Conservation (phyloP, 35 echinoderm and acorn worm species). For the Lytechinus pictus region DNA sequence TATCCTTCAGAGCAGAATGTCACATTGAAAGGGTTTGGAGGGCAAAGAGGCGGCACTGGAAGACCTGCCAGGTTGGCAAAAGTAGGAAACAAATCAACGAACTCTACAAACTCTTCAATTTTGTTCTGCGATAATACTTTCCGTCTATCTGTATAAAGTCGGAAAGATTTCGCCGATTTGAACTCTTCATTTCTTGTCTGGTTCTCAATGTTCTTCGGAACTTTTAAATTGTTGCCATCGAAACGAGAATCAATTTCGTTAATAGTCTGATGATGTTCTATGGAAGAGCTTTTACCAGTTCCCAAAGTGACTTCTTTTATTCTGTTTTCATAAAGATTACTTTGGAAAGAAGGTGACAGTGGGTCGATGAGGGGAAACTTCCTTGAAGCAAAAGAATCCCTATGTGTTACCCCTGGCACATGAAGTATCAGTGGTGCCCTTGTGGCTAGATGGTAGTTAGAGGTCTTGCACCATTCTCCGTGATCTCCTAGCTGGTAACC, state of each 20-base stretch:
- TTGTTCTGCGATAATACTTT: neutral
- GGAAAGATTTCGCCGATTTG: neutral
- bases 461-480: constrained; percentile 80
- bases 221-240: neutral
- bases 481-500: constrained; percentile 98
- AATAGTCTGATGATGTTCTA: neutral
- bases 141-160: neutral
- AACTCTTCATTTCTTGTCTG: neutral
- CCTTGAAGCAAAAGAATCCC: neutral
- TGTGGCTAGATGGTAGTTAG: constrained; percentile 78
- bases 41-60: constrained; percentile 70
- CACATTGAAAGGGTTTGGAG: constrained; percentile 50
- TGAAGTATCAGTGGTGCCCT: constrained; percentile 85
- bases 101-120: constrained; percentile 72
- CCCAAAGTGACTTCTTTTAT: neutral
- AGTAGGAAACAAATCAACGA: constrained; percentile 88
- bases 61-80: constrained; percentile 67
- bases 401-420: constrained; percentile 84
- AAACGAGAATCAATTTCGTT: neutral
- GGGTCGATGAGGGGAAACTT: constrained; percentile 76
- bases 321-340: neutral
- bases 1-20: constrained; percentile 80
- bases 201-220: neutral
- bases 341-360: neutral
- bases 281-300: neutral